These are phyloP conservation scores for Hydrochoerus hydrochaeris DNA, from an alignment of 2,113 vertebrate genomes.

Conservation along the genomic window DNA sequence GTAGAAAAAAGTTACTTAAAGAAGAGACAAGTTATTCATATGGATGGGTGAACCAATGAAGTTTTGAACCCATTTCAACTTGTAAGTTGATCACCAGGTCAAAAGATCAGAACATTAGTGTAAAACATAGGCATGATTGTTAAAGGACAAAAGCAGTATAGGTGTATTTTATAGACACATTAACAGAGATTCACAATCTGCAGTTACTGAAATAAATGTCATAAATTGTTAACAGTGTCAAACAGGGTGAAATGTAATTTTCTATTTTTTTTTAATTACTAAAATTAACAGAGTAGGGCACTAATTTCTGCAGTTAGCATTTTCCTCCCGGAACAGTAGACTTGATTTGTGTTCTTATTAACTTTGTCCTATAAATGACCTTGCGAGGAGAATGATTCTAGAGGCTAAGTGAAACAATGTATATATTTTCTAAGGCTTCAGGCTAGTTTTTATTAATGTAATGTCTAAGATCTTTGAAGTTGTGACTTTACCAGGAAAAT, in stretches of 20 bases:
- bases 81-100: slow-evolving; percentile 22
- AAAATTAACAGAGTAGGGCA: slow-evolving; percentile 88
- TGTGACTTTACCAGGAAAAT: slow-evolving; percentile 98
- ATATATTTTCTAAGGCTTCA: slow-evolving; percentile 94
- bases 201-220: slow-evolving; percentile 83
- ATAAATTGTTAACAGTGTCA: slow-evolving; percentile 88
- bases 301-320: slow-evolving; percentile 85
- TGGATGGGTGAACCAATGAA: slow-evolving; percentile 2
- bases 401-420: slow-evolving; percentile 93
- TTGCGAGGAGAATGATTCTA: slow-evolving; percentile 93
- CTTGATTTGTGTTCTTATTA: slow-evolving; percentile 92
- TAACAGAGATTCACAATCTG: slow-evolving; percentile 48
- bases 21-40: slow-evolving; percentile 30
- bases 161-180: slow-evolving; percentile 23
- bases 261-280: slow-evolving; percentile 89
- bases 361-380: slow-evolving; percentile 98
- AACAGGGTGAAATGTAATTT: slow-evolving; percentile 85
- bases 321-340: slow-evolving; percentile 85
- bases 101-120: slow-evolving; percentile 31
- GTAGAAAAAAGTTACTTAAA: slow-evolving; percentile 6
- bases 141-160: background rate
- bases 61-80: slow-evolving; percentile 25
- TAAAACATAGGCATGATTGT: slow-evolving; percentile 20
- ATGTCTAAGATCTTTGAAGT: slow-evolving; percentile 98
- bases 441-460: slow-evolving; percentile 98